Evolutionary conservation across 2,888 invertebrate species (phyloP), one percentile per base, ranked within the genome.

Genomic region (Drosophila tanythrix): DNA sequence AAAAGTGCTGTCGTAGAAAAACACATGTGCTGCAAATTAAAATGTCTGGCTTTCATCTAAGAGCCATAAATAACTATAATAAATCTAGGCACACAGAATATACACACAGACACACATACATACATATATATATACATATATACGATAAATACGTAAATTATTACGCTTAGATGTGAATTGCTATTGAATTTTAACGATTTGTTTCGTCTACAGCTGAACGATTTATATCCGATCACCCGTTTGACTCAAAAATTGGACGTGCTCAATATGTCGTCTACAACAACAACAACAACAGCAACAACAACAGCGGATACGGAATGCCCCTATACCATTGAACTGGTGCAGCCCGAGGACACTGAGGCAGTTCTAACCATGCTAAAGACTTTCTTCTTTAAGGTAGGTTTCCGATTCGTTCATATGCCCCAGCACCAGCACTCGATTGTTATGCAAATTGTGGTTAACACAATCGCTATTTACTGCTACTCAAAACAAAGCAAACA

Each of bases 291-390:
- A 31, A n/a, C 29, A 51, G 3, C 36, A 51, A 6, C 36, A 36
- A 7, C 35, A 53, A 21, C 69, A 8, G 25, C 52, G 58, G 72
- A 68, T 2, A 66, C 88, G 62, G 89, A 91, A 57, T 82, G 83
- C 53, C 82, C 92, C 62, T 93, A 92, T 52, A 93, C 92, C 51
- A 91, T 94, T 51, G 93, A 93, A 51, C 88, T 92, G 1, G 87
- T 94, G 11, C 85, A 83, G 43, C 92, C 93, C 25, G 93, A 94
- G 60, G 95, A 96, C 84, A 91, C 92, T 2, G 94, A 94, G 3
- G 93, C 92, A 51, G 94, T 95, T 21, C 93, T 96, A 71, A 91
- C 93, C 40, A 94, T 96, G 88, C 92, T 96, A 2, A 94, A 94
- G 83, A 93, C 92, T 91, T 95, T 94, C 92, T 95, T 95, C 92